Evolutionary conservation across 2,888 invertebrate genomes (phyloP), one percentile per base, ranked within the genome.

Genomic region (Pyrrhosoma nymphula): DNA sequence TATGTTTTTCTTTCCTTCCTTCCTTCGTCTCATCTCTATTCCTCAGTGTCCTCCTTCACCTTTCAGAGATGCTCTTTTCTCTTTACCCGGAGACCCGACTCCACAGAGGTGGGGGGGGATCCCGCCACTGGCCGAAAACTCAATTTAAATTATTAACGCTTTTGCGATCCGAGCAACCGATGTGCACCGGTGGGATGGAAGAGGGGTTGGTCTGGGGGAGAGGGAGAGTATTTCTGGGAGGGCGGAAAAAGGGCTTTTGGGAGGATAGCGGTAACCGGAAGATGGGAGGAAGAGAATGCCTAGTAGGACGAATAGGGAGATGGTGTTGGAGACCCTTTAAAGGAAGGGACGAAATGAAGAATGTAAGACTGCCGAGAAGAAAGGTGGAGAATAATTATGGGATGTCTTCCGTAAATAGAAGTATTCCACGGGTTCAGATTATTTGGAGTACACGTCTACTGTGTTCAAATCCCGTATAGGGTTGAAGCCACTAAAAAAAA

Each of bases 201-300:
- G 95, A 56, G 95, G 82, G 26, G n/a, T 47, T 2, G 47, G 47
- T 47, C 47, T 2, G 2, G 47, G 8, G 4, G 26, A 4, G 35
- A 26, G 88, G 60, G 88, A 95, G 95, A 89, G 3, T 88, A 47
- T 63, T 56, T 88, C 91, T 95, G 95, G 95, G 95, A 95, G 95
- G 95, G 96, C 90, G 95, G 95, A 95, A 95, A 88, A 93, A 95
- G 95, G 90, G 95, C 56, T 75, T 95, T 63, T 90, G 93, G 95
- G 95, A 96, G 95, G 95, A 82, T 95, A 95, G 95, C 95, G 96
- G 95, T 95, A 95, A 95, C 95, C 95, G 95, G 95, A 95, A 96
- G 96, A 95, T 89, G 12, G 30, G 47, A 16, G 23, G 55, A 18
- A 47, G 88, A 35, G 23, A 55, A 35, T 12, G 12, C 10, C 60